Conservation (phyloP, 2,113 vertebrate genomes). For the Tachysurus vachellii region DNA sequence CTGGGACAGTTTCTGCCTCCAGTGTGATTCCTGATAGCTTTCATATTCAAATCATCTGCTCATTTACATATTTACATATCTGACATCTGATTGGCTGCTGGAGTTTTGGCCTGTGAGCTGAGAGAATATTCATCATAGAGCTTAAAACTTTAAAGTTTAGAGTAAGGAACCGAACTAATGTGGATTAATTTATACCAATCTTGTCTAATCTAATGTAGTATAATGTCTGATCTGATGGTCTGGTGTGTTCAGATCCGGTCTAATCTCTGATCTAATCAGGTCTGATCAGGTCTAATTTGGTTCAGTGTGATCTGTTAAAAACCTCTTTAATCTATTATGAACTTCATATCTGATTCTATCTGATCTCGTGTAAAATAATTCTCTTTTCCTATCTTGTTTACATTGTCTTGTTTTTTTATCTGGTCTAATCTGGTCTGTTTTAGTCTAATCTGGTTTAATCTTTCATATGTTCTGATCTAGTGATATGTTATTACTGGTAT, state of each 20-base stretch:
- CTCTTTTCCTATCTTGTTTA: neutral
- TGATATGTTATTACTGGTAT: neutral
- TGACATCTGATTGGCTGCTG: constrained; percentile 12
- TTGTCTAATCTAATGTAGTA: neutral
- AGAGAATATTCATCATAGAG: neutral
- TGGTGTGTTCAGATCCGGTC: neutral
- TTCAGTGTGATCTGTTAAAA: neutral
- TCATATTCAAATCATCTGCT: neutral
- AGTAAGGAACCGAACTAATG: neutral
- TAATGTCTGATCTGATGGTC: neutral
- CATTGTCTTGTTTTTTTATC: neutral
- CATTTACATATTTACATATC: constrained; percentile 9
- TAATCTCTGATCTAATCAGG: neutral
- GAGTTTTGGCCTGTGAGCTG: neutral
- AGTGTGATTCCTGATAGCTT: neutral
- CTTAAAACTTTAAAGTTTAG: neutral
- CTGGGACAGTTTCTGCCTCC: neutral
- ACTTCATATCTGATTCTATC: neutral
- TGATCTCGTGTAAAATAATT: neutral
- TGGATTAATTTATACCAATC: neutral
- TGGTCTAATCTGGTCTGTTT: neutral
- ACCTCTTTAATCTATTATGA: neutral
- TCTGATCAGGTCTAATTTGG: neutral
- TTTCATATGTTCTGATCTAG: neutral
- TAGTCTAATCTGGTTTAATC: neutral